Percentiles rank a stretch among this genome's conserved stretches.
These are phyloP conservation scores for Littorina saxatilis DNA, from an alignment of 1,140 invertebrate genomes.

Conservation along the genomic window DNA sequence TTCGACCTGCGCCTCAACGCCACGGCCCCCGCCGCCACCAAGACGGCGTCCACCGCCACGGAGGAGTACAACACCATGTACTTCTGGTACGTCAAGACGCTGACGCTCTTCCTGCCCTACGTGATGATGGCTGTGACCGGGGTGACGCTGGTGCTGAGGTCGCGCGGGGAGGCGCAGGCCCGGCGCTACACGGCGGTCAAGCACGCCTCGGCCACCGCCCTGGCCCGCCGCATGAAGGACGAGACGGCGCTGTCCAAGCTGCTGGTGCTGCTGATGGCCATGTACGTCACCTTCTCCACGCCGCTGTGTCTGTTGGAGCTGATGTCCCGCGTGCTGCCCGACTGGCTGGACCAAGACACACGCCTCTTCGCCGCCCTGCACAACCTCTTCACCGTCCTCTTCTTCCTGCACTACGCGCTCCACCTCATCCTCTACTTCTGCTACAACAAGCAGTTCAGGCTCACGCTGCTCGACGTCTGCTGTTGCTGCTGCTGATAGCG, in stretches of 20 bases:
- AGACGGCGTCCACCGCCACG: constrained; percentile 56
- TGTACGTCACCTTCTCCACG: constrained; percentile 66
- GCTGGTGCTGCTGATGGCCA: constrained; percentile 58
- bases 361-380: constrained; percentile 59
- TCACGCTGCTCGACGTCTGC: constrained; percentile 62
- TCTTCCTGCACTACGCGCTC: constrained; percentile 67
- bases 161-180: constrained; percentile 51
- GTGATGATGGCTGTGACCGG: constrained; percentile 60
- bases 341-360: constrained; percentile 50
- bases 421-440: constrained; percentile 70
- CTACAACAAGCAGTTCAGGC: constrained; percentile 68
- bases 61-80: constrained; percentile 68
- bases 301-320: constrained; percentile 61
- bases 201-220: constrained; percentile 59
- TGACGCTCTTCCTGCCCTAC: constrained; percentile 68
- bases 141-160: constrained; percentile 54
- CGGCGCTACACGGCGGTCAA: constrained; percentile 58
- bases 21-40: constrained; percentile 53
- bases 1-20: constrained; percentile 50
- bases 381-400: constrained; percentile 66
- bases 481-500: constrained; percentile 66
- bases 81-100: constrained; percentile 71
- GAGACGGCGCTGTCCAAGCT: constrained; percentile 65
- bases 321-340: constrained; percentile 52
- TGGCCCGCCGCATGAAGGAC: constrained; percentile 64